A percentile compares a stretch with the other conserved stretches of the same genome.
These are phyloP conservation scores for Falcaria lacertinaria DNA, from an alignment of 2,888 invertebrate species.

Conservation along the genomic window DNA sequence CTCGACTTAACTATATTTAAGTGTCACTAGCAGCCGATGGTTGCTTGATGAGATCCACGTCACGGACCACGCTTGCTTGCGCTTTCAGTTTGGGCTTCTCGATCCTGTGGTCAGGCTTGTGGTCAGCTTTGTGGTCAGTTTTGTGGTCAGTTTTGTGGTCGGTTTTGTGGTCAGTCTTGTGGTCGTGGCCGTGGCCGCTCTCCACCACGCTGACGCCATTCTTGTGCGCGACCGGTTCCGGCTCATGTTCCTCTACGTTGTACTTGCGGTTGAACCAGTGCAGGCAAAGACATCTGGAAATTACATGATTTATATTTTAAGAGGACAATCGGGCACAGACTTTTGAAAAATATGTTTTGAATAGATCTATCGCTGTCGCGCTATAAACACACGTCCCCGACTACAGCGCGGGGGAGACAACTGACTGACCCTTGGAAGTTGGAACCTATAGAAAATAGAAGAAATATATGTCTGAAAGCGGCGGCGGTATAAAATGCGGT, in stretches of 20 bases:
- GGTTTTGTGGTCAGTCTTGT: constrained; percentile 7
- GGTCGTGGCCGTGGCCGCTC: constrained; percentile 37
- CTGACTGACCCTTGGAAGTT: too few species aligned
- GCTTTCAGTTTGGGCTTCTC: constrained; percentile 56
- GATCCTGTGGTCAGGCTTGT: constrained; percentile 11
- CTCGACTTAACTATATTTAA: constrained; percentile 36
- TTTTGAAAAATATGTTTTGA: too few species aligned
- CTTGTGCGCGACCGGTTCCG: constrained; percentile 65
- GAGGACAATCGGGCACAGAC: too few species aligned
- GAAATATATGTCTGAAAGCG: too few species aligned
- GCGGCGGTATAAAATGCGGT: too few species aligned
- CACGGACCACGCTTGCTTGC: constrained; percentile 74
- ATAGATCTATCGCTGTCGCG: too few species aligned
- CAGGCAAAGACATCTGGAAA: constrained; percentile 82
- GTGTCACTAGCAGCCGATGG: constrained; percentile 69
- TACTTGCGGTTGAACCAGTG: constrained; percentile 79
- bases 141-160: constrained; percentile 11
- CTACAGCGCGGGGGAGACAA: too few species aligned
- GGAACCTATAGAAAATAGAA: too few species aligned
- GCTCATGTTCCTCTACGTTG: constrained; percentile 60
- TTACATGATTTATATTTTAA: not conserved
- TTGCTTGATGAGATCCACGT: constrained; percentile 80
- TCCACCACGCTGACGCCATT: constrained; percentile 72
- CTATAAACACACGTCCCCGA: too few species aligned
- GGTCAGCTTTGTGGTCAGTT: constrained; percentile 9